Evolutionary conservation across 1,140 invertebrate genomes (phyloP).

Genomic region (Bombus waltoni): DNA sequence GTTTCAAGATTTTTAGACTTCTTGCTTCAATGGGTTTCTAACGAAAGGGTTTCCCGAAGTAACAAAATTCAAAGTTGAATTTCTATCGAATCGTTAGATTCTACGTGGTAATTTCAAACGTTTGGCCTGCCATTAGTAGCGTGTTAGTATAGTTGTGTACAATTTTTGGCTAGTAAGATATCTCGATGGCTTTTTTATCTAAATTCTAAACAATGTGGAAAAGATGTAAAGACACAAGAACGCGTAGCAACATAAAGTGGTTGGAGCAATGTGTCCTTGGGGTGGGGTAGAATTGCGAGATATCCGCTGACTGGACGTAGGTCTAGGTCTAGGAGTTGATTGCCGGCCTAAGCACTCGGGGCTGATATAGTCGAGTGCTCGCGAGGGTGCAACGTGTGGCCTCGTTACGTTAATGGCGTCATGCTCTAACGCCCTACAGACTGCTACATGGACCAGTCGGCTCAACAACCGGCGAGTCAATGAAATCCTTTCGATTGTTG

Average conservation of each 20-base stretch:
- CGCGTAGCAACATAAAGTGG: background rate
- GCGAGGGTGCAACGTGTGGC: slow-evolving; percentile 70
- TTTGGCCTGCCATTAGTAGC: too few species aligned
- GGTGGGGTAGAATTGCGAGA: slow-evolving; percentile 58
- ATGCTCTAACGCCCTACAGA: slow-evolving; percentile 74
- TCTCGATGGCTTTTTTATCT: background rate
- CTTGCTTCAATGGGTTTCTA: too few species aligned
- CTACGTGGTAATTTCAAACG: too few species aligned
- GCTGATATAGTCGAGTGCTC: slow-evolving; percentile 65
- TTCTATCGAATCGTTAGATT: too few species aligned
- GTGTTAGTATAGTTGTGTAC: too few species aligned
- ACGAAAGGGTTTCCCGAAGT: too few species aligned
- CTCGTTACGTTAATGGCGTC: slow-evolving; percentile 75
- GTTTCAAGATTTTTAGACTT: too few species aligned
- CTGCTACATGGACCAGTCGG: slow-evolving; percentile 60
- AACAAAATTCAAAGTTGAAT: too few species aligned
- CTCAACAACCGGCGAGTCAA: slow-evolving; percentile 50
- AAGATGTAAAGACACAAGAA: too few species aligned
- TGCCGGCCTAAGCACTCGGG: slow-evolving; percentile 56
- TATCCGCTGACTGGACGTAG: slow-evolving; percentile 51
- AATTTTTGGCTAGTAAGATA: too few species aligned
- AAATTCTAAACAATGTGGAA: background rate
- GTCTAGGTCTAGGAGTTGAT: slow-evolving; percentile 73
- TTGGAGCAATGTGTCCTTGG: background rate
- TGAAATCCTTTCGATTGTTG: slow-evolving; percentile 26